A percentile compares a stretch with the other conserved stretches of the same genome.
These are phyloP conservation scores for Pheosia gnoma DNA, from an alignment of 2,888 invertebrate genomes.

Conservation along the genomic window DNA sequence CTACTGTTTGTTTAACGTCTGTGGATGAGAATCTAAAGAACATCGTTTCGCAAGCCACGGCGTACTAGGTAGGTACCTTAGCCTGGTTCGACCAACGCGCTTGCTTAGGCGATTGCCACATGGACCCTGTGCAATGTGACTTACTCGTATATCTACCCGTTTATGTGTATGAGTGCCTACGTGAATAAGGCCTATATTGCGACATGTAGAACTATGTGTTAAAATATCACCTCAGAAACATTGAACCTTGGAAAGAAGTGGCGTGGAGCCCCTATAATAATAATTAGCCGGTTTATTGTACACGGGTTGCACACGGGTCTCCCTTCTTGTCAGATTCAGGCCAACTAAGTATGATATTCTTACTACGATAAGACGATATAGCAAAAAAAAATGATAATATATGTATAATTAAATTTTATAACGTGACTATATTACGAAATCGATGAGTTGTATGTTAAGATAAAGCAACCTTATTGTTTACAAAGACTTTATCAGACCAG, in stretches of 20 bases:
- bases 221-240: background rate
- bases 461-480: background rate
- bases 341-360: no score
- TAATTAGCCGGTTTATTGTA: no score
- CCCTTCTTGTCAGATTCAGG: no score
- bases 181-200: conserved; percentile 10
- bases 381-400: no score
- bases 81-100: conserved; percentile 28
- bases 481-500: background rate
- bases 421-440: conserved; percentile 6
- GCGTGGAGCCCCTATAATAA: no score
- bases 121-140: conserved; percentile 19
- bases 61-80: conserved; percentile 15
- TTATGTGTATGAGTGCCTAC: conserved; percentile 12
- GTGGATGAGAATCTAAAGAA: conserved; percentile 32
- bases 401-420: background rate
- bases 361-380: no score
- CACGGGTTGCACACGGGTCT: no score
- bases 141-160: conserved; percentile 24
- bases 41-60: conserved; percentile 31
- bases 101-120: conserved; percentile 36
- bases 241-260: no score
- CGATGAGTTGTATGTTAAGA: background rate
- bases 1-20: conserved; percentile 27
- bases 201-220: background rate